Base-by-base conservation (phyloP, 92 coral and sea anemone genomes). In the Virgularia gustaviana region DNA sequence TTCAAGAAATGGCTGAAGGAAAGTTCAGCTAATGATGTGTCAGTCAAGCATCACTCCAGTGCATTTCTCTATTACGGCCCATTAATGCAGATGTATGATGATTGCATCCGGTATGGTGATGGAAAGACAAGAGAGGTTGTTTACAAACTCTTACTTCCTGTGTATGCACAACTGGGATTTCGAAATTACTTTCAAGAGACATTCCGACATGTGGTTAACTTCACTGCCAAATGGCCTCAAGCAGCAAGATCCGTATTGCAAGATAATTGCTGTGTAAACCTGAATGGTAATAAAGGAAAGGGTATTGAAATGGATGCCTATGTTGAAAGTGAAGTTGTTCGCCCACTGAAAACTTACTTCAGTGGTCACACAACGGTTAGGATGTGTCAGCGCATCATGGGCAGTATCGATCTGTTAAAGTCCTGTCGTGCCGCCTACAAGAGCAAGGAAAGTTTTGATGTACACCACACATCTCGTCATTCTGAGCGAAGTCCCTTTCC, bases 301-400 rank as follows among this genome's bases (percentile, higher is more conserved):
- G 76, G 64, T 29, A 71, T 71, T 6, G 76, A 71, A 56, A 71
- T 71, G 62, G 63, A 71, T 71, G 76, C 63, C 9, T 71, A 52
- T 51, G 63, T 70, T 20, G 76, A 70, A 53, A 51, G 62, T 33
- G 76, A 70, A 47, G 76, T 51, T 4, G 76, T 70, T 28, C 62
- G 57, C 9, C 76, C 76, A 19, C 44, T 70, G 28, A 70, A 70
- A 55, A 70, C 10, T 12, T 71, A 71, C 32, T 27, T 56, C 62
- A 52, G 63, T 30, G 63, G 76, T 13, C 76, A 71, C 33, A 71
- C 76, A 44, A 71, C 76, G 45, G 72, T 65, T 32, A 65, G 45
- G 16, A 65, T 65, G 72, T 65, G 72, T 28, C 72, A 65, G 30
- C 72, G 72, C 20, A 65, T 65, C 30, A 65, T 65, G 71, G 71